A percentile compares a stretch with the other conserved stretches of the same genome.
Evolutionary conservation across 2,797 vertebrate genomes (phyloP).

Genomic region (Macroramphosus scolopax): DNA sequence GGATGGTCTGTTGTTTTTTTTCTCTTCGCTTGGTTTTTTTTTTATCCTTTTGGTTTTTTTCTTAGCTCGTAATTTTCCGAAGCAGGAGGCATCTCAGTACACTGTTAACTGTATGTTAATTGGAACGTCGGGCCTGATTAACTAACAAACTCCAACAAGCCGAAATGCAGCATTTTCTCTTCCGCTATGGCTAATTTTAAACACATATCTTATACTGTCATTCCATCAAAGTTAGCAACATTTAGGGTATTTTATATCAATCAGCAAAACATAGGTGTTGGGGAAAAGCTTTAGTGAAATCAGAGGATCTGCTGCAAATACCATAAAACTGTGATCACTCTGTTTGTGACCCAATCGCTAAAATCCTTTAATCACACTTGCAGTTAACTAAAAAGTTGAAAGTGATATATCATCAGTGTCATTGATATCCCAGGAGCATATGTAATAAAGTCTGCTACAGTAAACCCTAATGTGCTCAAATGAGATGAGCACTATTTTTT

Average conservation of each 20-base stretch:
- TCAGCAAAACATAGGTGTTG: neutral
- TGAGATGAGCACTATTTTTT: no score
- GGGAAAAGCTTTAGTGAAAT: neutral
- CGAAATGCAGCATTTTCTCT: conserved; percentile 61
- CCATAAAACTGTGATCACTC: neutral
- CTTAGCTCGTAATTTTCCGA: conserved; percentile 9
- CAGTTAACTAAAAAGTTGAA: neutral
- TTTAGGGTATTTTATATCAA: neutral
- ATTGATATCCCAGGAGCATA: neutral
- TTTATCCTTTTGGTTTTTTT: conserved; percentile 54
- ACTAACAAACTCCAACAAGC: conserved; percentile 38
- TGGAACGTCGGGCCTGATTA: conserved; percentile 51
- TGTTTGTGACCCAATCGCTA: neutral
- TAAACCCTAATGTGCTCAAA: no score
- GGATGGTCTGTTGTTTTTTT: conserved; percentile 60
- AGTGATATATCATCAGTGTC: neutral
- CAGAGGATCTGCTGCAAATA: conserved; percentile 8
- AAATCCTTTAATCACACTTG: neutral
- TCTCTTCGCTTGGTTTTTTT: conserved; percentile 54
- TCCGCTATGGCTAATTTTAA: conserved; percentile 27
- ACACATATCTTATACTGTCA: neutral
- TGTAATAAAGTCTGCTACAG: no score
- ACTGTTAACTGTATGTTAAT: conserved; percentile 32
- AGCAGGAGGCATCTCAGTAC: conserved; percentile 43
- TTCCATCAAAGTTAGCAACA: conserved; percentile 7